phyloP scores from a whole-genome alignment of 2,888 invertebrate species.

The Lymantria dispar region DNA sequence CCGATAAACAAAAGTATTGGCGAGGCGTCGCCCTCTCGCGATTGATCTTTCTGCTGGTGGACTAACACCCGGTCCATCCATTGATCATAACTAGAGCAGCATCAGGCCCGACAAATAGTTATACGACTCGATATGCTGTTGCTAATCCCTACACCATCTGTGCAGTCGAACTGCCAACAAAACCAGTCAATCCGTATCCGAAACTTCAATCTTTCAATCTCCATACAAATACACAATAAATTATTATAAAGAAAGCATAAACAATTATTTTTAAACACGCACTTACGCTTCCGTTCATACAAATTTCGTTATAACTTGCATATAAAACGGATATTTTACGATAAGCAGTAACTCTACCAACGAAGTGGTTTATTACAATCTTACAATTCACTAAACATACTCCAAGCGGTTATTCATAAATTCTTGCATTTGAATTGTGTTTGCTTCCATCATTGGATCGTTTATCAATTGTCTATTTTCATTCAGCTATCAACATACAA shows the following conservation, averaged over 20 bases:
- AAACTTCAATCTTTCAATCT: slow-evolving; percentile 1
- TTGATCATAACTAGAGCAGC: too few relatives aligned
- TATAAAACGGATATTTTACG: slow-evolving; percentile 50
- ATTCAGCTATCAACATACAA: slow-evolving; percentile 48
- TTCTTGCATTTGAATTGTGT: slow-evolving; percentile 51
- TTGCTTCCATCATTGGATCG: slow-evolving; percentile 50
- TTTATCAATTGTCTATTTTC: slow-evolving; percentile 62
- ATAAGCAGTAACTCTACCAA: slow-evolving; percentile 42
- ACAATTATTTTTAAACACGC: slow-evolving; percentile 36
- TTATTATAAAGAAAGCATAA: slow-evolving; percentile 43
- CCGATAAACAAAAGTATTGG: too few relatives aligned
- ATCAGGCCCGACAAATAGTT: too few relatives aligned
- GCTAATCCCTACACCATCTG: too few relatives aligned
- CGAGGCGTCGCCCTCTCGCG: too few relatives aligned
- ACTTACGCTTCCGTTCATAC: slow-evolving; percentile 25
- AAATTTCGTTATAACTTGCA: slow-evolving; percentile 39
- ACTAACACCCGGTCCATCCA: too few relatives aligned
- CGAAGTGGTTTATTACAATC: slow-evolving; percentile 55
- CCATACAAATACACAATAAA: slow-evolving; percentile 24
- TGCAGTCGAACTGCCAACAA: too few relatives aligned
- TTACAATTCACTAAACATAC: slow-evolving; percentile 63
- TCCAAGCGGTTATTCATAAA: slow-evolving; percentile 62
- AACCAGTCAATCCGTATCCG: too few relatives aligned
- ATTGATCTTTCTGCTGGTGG: too few relatives aligned
- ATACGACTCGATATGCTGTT: too few relatives aligned